These are phyloP conservation scores for Pelodytes ibericus DNA, from an alignment of 2,797 vertebrate genomes.

Conservation along the genomic window DNA sequence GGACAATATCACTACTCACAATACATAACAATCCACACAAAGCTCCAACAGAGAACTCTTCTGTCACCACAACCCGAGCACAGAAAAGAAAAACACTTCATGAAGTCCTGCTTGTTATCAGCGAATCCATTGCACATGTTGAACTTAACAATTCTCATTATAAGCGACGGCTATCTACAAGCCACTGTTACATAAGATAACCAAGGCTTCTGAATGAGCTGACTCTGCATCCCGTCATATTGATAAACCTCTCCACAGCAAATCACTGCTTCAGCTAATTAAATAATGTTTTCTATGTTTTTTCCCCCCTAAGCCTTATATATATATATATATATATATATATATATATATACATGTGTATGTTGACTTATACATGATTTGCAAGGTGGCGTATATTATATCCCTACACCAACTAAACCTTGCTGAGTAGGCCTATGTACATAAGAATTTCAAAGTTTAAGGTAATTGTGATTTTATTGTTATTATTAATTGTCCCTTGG, in stretches of 20 bases:
- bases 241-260: background rate
- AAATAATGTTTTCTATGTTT: background rate
- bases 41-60: background rate
- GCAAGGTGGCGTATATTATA: no score
- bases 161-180: background rate
- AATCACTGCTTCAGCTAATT: background rate
- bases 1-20: constrained; percentile 25
- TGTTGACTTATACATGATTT: no score
- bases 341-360: background rate
- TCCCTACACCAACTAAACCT: no score
- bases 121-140: background rate
- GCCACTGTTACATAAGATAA: background rate
- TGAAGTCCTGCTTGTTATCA: background rate
- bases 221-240: background rate
- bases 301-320: no score
- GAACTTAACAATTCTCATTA: background rate
- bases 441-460: no score
- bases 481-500: background rate
- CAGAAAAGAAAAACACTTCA: background rate
- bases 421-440: no score
- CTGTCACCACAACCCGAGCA: constrained; percentile 1
- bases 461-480: no score
- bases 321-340: no score
- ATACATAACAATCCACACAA: constrained; percentile 10
- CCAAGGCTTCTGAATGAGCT: background rate